Percentiles rank a stretch among this genome's conserved stretches.
These are phyloP conservation scores for Ochlodes sylvanus DNA, from an alignment of 2,888 invertebrate genomes.

Conservation along the genomic window DNA sequence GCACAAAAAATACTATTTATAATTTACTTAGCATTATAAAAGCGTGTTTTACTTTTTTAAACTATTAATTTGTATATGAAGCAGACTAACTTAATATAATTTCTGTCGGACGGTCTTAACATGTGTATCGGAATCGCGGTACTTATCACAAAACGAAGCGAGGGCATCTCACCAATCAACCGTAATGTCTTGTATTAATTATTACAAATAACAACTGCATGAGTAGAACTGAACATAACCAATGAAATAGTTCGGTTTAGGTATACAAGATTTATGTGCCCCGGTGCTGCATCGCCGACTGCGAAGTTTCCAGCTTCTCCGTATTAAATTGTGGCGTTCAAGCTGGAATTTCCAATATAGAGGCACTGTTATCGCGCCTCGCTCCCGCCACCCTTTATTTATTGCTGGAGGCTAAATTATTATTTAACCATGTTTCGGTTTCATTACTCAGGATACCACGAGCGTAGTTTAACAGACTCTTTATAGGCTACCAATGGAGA, in stretches of 20 bases:
- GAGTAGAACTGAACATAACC: neutral
- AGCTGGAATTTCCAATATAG: conserved; percentile 29
- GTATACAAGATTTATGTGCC: conserved; percentile 7
- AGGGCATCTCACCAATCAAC: no score
- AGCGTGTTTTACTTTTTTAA: no score
- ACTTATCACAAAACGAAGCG: no score
- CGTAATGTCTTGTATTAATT: neutral
- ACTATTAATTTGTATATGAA: no score
- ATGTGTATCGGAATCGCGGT: no score
- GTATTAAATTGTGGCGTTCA: conserved; percentile 24
- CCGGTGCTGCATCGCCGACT: conserved; percentile 11
- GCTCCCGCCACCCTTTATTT: conserved; percentile 12
- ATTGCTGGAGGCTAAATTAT: conserved; percentile 20
- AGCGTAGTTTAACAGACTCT: neutral
- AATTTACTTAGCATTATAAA: no score
- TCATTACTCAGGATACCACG: neutral
- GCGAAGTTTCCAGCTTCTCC: conserved; percentile 13
- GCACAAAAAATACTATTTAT: no score
- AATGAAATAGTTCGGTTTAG: neutral
- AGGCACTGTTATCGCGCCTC: conserved; percentile 9
- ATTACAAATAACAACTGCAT: neutral
- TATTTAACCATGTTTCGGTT: conserved; percentile 12
- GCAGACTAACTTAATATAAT: no score
- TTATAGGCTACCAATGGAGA: neutral
- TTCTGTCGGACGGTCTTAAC: no score